Evolutionary conservation across 2,113 vertebrate species (phyloP), one percentile per base, ranked within the genome.

Genomic region (Eurystomus gularis): DNA sequence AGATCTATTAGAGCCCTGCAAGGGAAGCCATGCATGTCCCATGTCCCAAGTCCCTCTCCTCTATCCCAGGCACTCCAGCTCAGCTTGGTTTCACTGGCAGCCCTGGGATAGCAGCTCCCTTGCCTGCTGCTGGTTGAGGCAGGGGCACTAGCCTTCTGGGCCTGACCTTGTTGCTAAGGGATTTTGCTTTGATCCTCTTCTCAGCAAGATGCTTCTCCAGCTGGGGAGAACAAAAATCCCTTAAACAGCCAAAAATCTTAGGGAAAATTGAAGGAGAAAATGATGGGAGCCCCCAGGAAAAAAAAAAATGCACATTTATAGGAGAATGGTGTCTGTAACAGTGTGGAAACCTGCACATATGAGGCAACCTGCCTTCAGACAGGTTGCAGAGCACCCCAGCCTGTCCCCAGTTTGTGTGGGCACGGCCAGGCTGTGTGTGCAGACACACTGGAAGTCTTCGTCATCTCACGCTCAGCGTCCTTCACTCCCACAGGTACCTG

Each of bases 101-200:
- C 58, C 31, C 33, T 0, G 0, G 52, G 21, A 23, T 25, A 70
- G 73, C 10, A 4, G 35, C 44, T 87, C 4, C 49, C 28, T 20
- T 69, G 2, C 60, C 37, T 55, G 68, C 68, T 78, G 44, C 77
- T 62, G 69, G 18, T 7, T 40, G 62, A 95, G 48, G 61, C 80
- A 76, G 52, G 57, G 95, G 57, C 62, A 25, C 0, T 1, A 91
- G 55, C 51, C 69, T 82, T 81, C 46, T 70, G 82, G 37, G 21
- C 39, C 44, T 62, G 54, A 60, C 25, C 8, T 28, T 70, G 23
- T 21, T 94, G 88, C 68, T 71, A 29, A 82, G 95, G 68, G 61
- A 65, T 86, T 92, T 82, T 87, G 44, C 80, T 93, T 94, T 90
- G 71, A 92, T 92, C 76, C 15, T 85, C 33, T 71, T 87, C 49